These are phyloP conservation scores for Mormyrus hasselquistii DNA, from an alignment of 2,797 vertebrate species.

Conservation along the genomic window DNA sequence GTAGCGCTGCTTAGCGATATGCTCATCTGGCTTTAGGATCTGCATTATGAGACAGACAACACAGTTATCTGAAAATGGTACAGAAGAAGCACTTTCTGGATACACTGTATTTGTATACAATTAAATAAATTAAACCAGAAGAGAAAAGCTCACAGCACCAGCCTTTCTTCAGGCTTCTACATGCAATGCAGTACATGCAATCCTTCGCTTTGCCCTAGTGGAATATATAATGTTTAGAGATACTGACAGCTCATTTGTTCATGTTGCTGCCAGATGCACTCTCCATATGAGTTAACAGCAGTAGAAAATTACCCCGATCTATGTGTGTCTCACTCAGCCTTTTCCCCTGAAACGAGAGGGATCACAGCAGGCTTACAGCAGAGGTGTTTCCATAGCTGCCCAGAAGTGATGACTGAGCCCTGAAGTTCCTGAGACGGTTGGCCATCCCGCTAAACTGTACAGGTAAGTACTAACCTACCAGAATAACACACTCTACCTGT, in stretches of 20 bases:
- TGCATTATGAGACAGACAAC: slow-evolving; percentile 37
- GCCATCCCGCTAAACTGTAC: not conserved
- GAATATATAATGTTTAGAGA: not conserved
- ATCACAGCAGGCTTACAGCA: not conserved
- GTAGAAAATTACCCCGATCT: not conserved
- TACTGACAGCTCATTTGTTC: not conserved
- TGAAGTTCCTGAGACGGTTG: not conserved
- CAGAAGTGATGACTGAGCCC: not conserved
- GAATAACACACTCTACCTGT: not conserved
- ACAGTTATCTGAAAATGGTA: not conserved
- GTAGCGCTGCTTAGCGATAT: slow-evolving; percentile 85
- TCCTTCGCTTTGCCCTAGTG: not conserved
- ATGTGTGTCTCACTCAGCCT: not conserved
- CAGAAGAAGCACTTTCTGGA: not conserved
- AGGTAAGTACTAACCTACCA: not conserved
- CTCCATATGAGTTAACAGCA: not conserved
- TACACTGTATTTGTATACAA: not conserved
- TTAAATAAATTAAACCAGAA: not conserved
- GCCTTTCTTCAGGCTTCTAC: not conserved
- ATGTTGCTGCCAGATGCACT: not conserved
- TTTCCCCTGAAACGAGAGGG: not conserved
- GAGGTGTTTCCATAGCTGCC: not conserved
- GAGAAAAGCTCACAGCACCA: not conserved
- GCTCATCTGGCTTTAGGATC: slow-evolving; percentile 80
- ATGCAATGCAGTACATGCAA: not conserved